Conservation (phyloP, 1,140 invertebrate species). For the Penaeus japonicus region DNA sequence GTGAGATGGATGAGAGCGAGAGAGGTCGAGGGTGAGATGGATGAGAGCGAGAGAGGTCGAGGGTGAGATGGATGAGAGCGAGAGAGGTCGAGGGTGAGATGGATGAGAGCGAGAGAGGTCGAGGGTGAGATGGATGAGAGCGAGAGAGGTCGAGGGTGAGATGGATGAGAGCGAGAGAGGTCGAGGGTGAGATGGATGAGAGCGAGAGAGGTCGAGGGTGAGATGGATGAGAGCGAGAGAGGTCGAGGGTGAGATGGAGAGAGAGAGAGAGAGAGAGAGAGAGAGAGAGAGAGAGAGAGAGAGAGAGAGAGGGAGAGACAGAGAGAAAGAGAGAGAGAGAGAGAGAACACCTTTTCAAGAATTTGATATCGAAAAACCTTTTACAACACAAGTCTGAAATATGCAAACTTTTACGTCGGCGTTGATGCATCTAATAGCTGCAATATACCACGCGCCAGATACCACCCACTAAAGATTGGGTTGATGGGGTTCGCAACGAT, state of each 20-base stretch:
- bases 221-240: background rate
- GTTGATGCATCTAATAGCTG: too few relatives aligned
- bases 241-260: background rate
- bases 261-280: slow-evolving; percentile 17
- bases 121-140: too few relatives aligned
- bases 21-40: background rate
- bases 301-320: background rate
- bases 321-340: too few relatives aligned
- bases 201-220: background rate
- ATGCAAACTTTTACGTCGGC: too few relatives aligned
- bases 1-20: background rate
- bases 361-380: too few relatives aligned
- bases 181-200: background rate
- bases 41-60: slow-evolving; percentile 8
- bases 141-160: background rate
- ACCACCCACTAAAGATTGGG: too few relatives aligned
- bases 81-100: too few relatives aligned
- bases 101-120: background rate
- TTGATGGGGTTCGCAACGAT: too few relatives aligned
- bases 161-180: background rate
- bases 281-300: slow-evolving; percentile 72
- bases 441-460: too few relatives aligned
- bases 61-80: background rate
- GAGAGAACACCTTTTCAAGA: too few relatives aligned
- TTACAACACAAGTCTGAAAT: too few relatives aligned